Evolutionary conservation across 2,888 invertebrate species (phyloP).

Genomic region (Brachylomia viminalis): DNA sequence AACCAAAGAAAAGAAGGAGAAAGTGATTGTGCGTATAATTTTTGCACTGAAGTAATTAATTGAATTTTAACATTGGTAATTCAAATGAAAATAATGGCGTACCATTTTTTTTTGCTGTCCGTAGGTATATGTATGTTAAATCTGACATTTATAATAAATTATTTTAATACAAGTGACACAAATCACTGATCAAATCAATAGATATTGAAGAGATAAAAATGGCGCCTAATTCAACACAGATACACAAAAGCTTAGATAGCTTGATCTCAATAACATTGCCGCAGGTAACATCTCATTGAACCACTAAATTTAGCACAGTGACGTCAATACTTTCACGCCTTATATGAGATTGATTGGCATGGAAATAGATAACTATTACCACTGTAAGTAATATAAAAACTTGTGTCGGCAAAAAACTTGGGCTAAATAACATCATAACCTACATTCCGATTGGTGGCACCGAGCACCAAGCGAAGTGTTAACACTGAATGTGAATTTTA

Average conservation of each 20-base stretch:
- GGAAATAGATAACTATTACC: conserved; percentile 87
- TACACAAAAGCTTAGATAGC: conserved; percentile 70
- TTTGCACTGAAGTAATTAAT: not conserved
- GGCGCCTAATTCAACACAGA: conserved; percentile 45
- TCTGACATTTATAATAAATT: not conserved
- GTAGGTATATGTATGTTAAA: not conserved
- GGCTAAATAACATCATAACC: conserved; percentile 90
- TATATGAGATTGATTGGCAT: conserved; percentile 87
- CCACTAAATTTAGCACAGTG: conserved; percentile 83
- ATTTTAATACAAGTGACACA: not conserved
- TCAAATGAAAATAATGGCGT: not conserved
- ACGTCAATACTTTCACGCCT: conserved; percentile 89
- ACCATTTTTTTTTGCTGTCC: not conserved
- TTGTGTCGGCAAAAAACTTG: conserved; percentile 85
- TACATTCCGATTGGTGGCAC: conserved; percentile 86
- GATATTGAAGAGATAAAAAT: conserved; percentile 37
- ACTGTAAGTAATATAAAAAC: conserved; percentile 85
- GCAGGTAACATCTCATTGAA: conserved; percentile 75
- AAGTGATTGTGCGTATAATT: not conserved
- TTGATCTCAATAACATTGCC: conserved; percentile 75
- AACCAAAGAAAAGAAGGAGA: conserved; percentile 21
- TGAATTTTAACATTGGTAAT: not conserved
- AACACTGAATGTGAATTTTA: conserved; percentile 87
- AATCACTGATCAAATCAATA: conserved; percentile 12
- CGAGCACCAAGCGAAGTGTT: conserved; percentile 77